Evolutionary conservation across 2,113 vertebrate genomes (phyloP).

Genomic region (Dryoscopus gambensis): DNA sequence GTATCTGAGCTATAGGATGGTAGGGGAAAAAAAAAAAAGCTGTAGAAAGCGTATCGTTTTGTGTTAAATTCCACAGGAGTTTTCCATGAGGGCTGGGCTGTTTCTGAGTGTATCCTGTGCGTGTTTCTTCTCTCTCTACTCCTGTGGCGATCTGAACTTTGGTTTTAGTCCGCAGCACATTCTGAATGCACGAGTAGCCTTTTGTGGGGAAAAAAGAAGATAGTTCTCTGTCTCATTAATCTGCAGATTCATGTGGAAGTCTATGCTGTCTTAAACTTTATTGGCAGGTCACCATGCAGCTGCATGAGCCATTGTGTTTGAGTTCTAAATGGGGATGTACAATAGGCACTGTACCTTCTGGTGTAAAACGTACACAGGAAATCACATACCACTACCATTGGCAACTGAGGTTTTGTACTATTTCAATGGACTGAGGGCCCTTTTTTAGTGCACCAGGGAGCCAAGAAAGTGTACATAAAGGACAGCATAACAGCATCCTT

Average conservation of each 20-base stretch:
- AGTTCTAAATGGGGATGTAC: constrained; percentile 76
- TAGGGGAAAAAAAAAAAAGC: not conserved
- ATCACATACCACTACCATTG: constrained; percentile 74
- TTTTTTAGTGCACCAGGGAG: constrained; percentile 73
- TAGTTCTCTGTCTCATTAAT: constrained; percentile 72
- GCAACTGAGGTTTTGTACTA: constrained; percentile 76
- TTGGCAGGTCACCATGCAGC: constrained; percentile 76
- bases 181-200: constrained; percentile 70
- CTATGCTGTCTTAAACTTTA: constrained; percentile 74
- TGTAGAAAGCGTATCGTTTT: constrained; percentile 6
- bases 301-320: constrained; percentile 73
- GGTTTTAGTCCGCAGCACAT: constrained; percentile 73
- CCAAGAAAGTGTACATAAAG: constrained; percentile 74
- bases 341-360: constrained; percentile 76
- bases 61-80: constrained; percentile 52
- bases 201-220: constrained; percentile 73
- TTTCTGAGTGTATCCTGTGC: constrained; percentile 33
- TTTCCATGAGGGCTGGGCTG: constrained; percentile 29
- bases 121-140: constrained; percentile 64
- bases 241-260: constrained; percentile 71
- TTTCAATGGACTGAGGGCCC: constrained; percentile 72
- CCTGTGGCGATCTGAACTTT: constrained; percentile 72
- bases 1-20: constrained; percentile 27
- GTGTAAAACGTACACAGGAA: constrained; percentile 72
- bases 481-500: constrained; percentile 66